These are phyloP conservation scores for Choloepus hoffmanni DNA, from an alignment of 2,113 vertebrate genomes.

Conservation along the genomic window DNA sequence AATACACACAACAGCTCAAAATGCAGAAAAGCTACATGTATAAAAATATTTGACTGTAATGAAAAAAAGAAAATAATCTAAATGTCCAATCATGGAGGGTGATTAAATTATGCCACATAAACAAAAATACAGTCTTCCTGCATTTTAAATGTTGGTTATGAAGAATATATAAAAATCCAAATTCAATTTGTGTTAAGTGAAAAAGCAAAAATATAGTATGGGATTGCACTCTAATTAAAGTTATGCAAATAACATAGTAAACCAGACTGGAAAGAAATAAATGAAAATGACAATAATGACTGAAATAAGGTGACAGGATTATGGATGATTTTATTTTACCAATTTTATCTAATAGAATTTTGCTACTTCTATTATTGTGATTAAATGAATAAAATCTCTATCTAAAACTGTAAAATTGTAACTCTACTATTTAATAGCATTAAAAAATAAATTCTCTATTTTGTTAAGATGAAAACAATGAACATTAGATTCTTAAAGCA, in stretches of 20 bases:
- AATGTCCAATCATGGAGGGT: neutral
- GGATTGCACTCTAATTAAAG: neutral
- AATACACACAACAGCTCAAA: constrained; percentile 38
- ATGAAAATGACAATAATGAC: constrained; percentile 51
- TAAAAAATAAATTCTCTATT: constrained; percentile 67
- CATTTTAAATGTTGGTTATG: constrained; percentile 41
- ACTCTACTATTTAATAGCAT: constrained; percentile 59
- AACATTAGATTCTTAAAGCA: constrained; percentile 54
- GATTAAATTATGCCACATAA: constrained; percentile 34
- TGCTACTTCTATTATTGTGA: constrained; percentile 47
- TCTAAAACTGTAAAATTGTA: constrained; percentile 62
- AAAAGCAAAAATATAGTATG: constrained; percentile 47
- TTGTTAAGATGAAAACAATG: constrained; percentile 61
- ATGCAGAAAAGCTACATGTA: neutral
- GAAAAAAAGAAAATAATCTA: neutral
- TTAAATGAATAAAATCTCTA: constrained; percentile 64
- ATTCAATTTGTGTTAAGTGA: constrained; percentile 29
- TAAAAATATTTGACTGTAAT: constrained; percentile 1
- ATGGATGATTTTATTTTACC: constrained; percentile 59
- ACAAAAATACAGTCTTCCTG: neutral
- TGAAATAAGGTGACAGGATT: constrained; percentile 46
- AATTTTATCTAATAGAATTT: constrained; percentile 56
- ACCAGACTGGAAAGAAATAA: constrained; percentile 40
- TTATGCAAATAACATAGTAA: constrained; percentile 4
- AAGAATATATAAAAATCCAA: constrained; percentile 2